A percentile compares a stretch with the other conserved stretches of the same genome.
Evolutionary conservation across 2,113 vertebrate species (phyloP).

Genomic region (Hassar affinis): DNA sequence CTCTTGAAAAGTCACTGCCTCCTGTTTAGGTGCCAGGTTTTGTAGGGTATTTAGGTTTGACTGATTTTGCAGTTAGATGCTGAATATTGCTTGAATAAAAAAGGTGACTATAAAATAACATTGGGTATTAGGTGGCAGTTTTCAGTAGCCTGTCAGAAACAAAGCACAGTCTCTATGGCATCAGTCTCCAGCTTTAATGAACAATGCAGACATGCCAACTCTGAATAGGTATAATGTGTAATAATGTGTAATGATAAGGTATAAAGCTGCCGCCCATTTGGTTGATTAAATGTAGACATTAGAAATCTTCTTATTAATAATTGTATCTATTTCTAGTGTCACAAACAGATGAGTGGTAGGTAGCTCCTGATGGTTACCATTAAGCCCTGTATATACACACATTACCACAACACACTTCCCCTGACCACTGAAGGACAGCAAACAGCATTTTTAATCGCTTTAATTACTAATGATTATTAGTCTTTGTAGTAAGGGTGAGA

Average conservation of each 20-base stretch:
- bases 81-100: not conserved
- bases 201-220: not conserved
- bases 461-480: not conserved
- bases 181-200: not conserved
- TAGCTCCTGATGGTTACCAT: not conserved
- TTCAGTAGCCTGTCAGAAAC: not conserved
- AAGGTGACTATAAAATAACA: not conserved
- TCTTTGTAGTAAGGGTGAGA: no score
- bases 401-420: not conserved
- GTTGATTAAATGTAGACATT: not conserved
- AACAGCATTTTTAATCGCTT: not conserved
- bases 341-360: not conserved
- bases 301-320: not conserved
- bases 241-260: not conserved
- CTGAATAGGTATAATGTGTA: not conserved
- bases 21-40: slow-evolving; percentile 55
- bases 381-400: not conserved
- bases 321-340: not conserved
- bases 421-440: not conserved
- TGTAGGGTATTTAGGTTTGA: slow-evolving; percentile 61
- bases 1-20: slow-evolving; percentile 54
- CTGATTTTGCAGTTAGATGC: slow-evolving; percentile 59
- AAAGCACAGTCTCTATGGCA: not conserved
- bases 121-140: not conserved
- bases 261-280: not conserved